Evolutionary conservation across 2,113 vertebrate genomes (phyloP).

Genomic region (Poicephalus gulielmi): DNA sequence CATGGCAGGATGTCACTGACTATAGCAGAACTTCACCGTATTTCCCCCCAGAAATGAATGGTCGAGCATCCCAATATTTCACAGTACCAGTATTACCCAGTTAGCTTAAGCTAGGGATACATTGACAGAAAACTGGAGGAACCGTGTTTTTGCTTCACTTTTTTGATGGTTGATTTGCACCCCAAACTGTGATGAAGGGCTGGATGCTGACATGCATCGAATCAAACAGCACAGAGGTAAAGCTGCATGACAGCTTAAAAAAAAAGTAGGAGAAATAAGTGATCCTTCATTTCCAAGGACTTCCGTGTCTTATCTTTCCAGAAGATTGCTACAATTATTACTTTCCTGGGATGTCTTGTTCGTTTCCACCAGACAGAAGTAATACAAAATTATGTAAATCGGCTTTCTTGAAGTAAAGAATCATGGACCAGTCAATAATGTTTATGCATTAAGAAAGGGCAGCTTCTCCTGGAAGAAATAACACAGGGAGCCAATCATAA

Average conservation of each 20-base stretch:
- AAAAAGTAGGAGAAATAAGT: constrained; percentile 28
- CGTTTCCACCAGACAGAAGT: constrained; percentile 82
- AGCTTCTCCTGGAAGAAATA: constrained; percentile 97
- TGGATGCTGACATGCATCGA: constrained; percentile 20
- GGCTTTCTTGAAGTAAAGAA: constrained; percentile 85
- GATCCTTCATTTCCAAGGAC: constrained; percentile 50
- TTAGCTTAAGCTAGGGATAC: background rate
- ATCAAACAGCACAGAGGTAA: constrained; percentile 19
- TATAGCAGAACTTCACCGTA: accelerated
- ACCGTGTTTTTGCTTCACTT: background rate
- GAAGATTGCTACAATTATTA: constrained; percentile 68
- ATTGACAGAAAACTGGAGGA: background rate
- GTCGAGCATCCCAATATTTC: background rate
- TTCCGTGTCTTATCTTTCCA: constrained; percentile 56
- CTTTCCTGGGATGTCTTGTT: constrained; percentile 75
- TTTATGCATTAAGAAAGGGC: constrained; percentile 96
- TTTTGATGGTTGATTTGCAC: constrained; percentile 38
- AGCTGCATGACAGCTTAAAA: constrained; percentile 29
- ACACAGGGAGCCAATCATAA: constrained; percentile 79
- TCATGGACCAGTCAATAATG: constrained; percentile 89
- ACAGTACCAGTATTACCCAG: accelerated
- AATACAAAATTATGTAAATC: constrained; percentile 94
- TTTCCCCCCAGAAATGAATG: background rate
- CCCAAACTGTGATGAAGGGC: constrained; percentile 18
- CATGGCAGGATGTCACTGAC: background rate